Conservation (phyloP, 2,888 invertebrate genomes). For the Endomychus coccineus region DNA sequence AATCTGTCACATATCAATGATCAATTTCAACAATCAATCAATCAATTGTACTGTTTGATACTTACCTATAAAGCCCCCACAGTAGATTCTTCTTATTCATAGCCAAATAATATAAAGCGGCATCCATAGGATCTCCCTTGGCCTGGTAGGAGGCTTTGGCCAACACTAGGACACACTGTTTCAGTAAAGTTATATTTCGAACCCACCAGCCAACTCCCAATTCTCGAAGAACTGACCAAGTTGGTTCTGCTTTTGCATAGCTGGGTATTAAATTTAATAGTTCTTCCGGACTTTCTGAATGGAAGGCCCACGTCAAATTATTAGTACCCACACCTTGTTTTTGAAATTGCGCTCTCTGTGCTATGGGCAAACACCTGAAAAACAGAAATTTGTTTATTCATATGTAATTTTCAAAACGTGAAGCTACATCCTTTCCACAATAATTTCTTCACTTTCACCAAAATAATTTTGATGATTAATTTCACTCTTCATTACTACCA, state of each 20-base stretch:
- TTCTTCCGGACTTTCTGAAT: slow-evolving; percentile 97
- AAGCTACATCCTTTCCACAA: too few species aligned
- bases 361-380: slow-evolving; percentile 77
- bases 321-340: slow-evolving; percentile 81
- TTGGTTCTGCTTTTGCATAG: slow-evolving; percentile 74
- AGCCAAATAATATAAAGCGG: slow-evolving; percentile 93
- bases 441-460: too few species aligned
- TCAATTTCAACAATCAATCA: too few species aligned
- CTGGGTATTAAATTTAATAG: slow-evolving; percentile 82
- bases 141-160: slow-evolving; percentile 90
- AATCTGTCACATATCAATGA: too few species aligned
- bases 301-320: slow-evolving; percentile 98
- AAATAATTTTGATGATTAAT: too few species aligned
- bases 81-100: slow-evolving; percentile 96
- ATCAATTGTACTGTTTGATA: too few species aligned
- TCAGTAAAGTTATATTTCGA: slow-evolving; percentile 71
- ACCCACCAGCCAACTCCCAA: slow-evolving; percentile 96
- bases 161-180: slow-evolving; percentile 81
- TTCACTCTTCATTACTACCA: too few species aligned
- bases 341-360: slow-evolving; percentile 79
- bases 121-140: slow-evolving; percentile 93
- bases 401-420: too few species aligned
- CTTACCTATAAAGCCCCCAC: slow-evolving; percentile 77
- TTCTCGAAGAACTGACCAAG: slow-evolving; percentile 86
- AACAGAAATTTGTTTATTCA: background rate